A percentile compares a stretch with the other conserved stretches of the same genome.
phyloP scores from a whole-genome alignment of 1,140 invertebrate species.

The Octopus bimaculoides region DNA sequence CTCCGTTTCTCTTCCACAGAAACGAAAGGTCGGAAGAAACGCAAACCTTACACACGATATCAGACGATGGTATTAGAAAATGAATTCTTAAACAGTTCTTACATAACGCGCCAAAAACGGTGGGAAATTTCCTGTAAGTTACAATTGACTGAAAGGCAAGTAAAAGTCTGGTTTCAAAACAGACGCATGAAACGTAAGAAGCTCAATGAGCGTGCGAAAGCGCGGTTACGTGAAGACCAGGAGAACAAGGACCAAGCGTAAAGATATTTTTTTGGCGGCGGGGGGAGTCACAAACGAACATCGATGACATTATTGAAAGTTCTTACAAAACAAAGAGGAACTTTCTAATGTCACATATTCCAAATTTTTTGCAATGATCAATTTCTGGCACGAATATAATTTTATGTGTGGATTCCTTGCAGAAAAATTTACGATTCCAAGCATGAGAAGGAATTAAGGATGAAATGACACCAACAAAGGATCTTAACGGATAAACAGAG shows the following conservation, averaged over 20 bases:
- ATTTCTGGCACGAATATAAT: neutral
- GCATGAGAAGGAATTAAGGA: neutral
- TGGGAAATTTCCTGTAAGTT: constrained; percentile 90
- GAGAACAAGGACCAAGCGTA: constrained; percentile 30
- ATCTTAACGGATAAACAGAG: neutral
- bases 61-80: constrained; percentile 68
- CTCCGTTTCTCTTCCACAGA: constrained; percentile 39
- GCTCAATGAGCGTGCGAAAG: constrained; percentile 53
- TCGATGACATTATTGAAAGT: neutral
- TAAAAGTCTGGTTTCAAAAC: constrained; percentile 82
- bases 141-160: constrained; percentile 84
- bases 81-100: constrained; percentile 68
- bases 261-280: neutral
- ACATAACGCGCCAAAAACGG: constrained; percentile 70
- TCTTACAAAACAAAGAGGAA: neutral
- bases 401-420: neutral
- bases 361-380: neutral
- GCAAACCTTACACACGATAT: constrained; percentile 95
- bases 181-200: constrained; percentile 99
- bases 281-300: neutral
- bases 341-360: neutral
- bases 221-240: constrained; percentile 37
- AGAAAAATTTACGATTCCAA: neutral
- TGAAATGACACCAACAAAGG: neutral
- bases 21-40: constrained; percentile 56